A percentile compares a stretch with the other conserved stretches of the same genome.
phyloP scores from a whole-genome alignment of 2,888 invertebrate genomes.

The Dione juno region DNA sequence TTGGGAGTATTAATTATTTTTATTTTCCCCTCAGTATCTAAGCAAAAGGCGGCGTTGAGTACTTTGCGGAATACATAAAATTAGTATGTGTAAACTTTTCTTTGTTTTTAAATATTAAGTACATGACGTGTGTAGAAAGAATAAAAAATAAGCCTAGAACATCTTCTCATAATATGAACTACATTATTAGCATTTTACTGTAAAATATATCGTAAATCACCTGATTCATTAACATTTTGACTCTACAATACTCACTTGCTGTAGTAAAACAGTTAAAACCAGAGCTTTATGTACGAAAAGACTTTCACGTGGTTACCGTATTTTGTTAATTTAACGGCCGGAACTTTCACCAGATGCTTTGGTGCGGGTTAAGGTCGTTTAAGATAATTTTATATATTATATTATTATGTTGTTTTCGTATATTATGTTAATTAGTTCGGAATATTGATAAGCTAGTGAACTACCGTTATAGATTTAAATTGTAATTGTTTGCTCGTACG shows the following conservation, averaged over 20 bases:
- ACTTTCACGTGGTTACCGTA: constrained; percentile 50
- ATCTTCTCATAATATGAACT: no score
- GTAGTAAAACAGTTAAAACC: constrained; percentile 16
- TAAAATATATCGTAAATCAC: background rate
- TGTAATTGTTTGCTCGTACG: no score
- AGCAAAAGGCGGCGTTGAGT: no score
- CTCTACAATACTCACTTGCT: background rate
- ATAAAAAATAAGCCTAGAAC: background rate
- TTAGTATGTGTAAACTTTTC: no score
- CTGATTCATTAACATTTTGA: background rate
- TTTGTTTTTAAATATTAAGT: no score
- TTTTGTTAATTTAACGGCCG: constrained; percentile 50
- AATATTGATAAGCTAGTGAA: background rate
- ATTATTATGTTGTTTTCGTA: no score
- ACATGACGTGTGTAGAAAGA: no score
- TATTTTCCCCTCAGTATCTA: no score
- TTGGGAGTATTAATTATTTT: no score
- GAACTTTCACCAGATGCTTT: constrained; percentile 41
- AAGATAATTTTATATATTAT: constrained; percentile 8
- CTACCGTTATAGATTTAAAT: background rate
- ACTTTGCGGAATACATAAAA: no score
- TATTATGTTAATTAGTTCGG: background rate
- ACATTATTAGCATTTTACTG: background rate
- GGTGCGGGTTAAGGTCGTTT: constrained; percentile 29
- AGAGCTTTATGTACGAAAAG: constrained; percentile 21